Evolutionary conservation across 2,888 invertebrate species (phyloP).

Genomic region (Mylabris sibirica): DNA sequence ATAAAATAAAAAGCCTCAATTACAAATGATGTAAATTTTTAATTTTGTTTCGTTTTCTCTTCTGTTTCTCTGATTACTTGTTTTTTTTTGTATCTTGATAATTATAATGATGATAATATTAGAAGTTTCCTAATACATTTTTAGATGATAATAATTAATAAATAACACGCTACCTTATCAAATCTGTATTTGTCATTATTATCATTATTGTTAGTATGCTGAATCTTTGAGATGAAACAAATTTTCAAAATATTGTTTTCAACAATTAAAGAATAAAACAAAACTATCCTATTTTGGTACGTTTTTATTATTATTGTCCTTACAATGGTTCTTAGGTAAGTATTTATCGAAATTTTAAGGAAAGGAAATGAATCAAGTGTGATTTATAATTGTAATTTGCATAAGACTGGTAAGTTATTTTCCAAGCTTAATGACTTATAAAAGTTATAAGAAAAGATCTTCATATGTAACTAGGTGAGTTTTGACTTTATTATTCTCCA

Average conservation of each 20-base stretch:
- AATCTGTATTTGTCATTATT: conserved; percentile 30
- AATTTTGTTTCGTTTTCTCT: conserved; percentile 21
- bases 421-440: not conserved
- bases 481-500: too few species aligned
- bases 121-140: not conserved
- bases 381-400: not conserved
- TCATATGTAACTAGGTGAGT: not conserved
- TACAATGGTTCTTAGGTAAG: not conserved
- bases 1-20: conserved; percentile 25
- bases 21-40: conserved; percentile 36
- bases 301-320: conserved; percentile 18
- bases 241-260: conserved; percentile 53
- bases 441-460: too few species aligned
- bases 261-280: conserved; percentile 51
- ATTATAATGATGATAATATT: not conserved
- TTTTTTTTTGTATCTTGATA: not conserved
- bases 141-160: not conserved
- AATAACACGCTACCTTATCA: conserved; percentile 43
- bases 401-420: not conserved
- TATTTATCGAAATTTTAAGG: not conserved
- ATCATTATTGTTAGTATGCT: conserved; percentile 46
- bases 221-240: conserved; percentile 43
- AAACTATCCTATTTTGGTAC: conserved; percentile 47
- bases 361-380: not conserved
- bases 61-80: not conserved